Evolutionary conservation across 2,113 vertebrate genomes (phyloP).

Genomic region (Malaclemys terrapin): DNA sequence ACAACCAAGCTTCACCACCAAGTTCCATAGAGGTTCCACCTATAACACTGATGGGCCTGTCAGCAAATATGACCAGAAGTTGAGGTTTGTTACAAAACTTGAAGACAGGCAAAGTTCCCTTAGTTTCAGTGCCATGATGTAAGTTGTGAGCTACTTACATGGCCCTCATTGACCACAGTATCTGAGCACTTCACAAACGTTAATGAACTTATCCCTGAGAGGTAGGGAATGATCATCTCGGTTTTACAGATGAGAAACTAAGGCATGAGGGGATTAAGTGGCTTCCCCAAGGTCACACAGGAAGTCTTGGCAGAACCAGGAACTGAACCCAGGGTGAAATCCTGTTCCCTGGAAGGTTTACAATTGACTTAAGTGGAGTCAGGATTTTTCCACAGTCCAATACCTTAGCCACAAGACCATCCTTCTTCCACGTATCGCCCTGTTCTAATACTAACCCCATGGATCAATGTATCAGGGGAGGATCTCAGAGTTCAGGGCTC

Average conservation of each 20-base stretch:
- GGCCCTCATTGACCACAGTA: not conserved
- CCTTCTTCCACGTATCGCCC: not conserved
- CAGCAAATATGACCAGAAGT: not conserved
- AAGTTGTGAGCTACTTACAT: not conserved
- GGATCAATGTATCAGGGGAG: not conserved
- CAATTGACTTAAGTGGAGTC: not conserved
- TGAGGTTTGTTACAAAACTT: not conserved
- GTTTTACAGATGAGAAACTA: rapidly evolving
- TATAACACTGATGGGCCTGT: not conserved
- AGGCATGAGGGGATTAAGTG: not conserved
- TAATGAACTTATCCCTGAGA: not conserved
- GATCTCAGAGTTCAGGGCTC: not conserved
- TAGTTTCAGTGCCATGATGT: rapidly evolving
- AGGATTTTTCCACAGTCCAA: not conserved
- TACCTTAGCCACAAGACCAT: not conserved
- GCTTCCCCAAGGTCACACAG: not conserved
- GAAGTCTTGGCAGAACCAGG: not conserved
- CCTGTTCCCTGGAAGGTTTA: not conserved
- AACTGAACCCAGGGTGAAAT: not conserved
- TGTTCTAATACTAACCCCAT: not conserved
- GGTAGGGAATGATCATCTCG: not conserved
- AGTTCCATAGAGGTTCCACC: not conserved
- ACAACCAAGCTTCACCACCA: not conserved
- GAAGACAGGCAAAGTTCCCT: not conserved
- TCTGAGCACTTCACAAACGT: not conserved